These are phyloP conservation scores for Triplophysa rosa DNA, from an alignment of 2,113 vertebrate species.

Conservation along the genomic window DNA sequence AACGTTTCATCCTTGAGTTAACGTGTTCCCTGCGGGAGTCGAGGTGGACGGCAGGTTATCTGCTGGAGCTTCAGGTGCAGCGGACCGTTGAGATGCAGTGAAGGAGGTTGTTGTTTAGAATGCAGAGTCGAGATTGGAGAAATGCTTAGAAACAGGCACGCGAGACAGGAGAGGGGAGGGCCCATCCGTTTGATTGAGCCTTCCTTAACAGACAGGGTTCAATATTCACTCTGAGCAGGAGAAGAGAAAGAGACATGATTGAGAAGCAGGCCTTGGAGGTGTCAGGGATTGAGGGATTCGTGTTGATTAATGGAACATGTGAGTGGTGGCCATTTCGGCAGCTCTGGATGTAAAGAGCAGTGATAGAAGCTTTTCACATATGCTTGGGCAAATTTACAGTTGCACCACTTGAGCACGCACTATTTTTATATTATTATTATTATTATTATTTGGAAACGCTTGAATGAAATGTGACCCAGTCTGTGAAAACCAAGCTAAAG, in stretches of 20 bases:
- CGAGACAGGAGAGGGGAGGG: background rate
- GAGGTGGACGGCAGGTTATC: background rate
- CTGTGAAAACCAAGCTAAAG: too few relatives aligned
- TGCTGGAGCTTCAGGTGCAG: background rate
- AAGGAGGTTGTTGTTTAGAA: background rate
- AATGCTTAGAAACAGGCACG: background rate
- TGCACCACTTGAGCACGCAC: too few relatives aligned
- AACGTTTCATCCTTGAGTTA: background rate
- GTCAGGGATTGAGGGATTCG: background rate
- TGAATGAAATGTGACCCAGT: too few relatives aligned
- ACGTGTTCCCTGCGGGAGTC: background rate
- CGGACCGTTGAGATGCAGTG: background rate
- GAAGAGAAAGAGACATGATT: background rate
- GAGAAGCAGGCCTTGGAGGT: slow-evolving; percentile 1
- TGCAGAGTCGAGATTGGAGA: background rate
- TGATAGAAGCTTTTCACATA: background rate
- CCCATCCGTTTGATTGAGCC: background rate
- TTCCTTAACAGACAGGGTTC: background rate
- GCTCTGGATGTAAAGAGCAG: background rate
- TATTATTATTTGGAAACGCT: too few relatives aligned
- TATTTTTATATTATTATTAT: too few relatives aligned
- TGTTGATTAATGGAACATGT: slow-evolving; percentile 35
- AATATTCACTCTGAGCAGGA: background rate
- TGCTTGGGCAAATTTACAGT: background rate
- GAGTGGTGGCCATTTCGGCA: slow-evolving; percentile 16